Evolutionary conservation across 1,140 invertebrate species (phyloP), one percentile per base, ranked within the genome.

Genomic region (Ceratina calcarata): DNA sequence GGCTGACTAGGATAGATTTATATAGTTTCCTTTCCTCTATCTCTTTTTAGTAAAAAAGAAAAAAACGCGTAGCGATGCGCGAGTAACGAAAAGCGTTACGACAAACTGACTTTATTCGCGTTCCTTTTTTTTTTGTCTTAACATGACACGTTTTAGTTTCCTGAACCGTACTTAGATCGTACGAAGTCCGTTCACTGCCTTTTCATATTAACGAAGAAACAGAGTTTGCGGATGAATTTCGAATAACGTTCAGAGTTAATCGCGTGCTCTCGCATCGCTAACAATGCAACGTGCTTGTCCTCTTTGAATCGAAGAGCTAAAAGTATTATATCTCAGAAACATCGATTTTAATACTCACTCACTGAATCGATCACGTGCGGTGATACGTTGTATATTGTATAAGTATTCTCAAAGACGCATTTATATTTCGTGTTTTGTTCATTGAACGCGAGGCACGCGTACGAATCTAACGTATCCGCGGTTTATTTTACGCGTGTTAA

Each of bases 1-100:
- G 92, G 91, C 92, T 93, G 92, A 93, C 87, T 93, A 93, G 92
- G 88, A 90, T 91, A 90, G 88, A 90, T 90, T 89, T 87, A 83
- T 87, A 77, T 45, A n/a, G 62, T 68, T 76, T 70, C 53, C 86
- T 88, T 87, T 83, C 87, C 80, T 80, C 78, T 88, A 80, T 87
- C 65, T 85, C 62, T 84, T 71, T 72, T 72, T 57, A 57, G 55
- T 57, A 57, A 57, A 45, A 6, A 45, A 45, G 10, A 70, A 27
- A 45, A 57, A 45, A 57, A 32, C 18, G 16, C 60, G 51, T 55
- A 64, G 32, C 58, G 60, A 78, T 53, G 76, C 45, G 60, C 68
- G 68, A 24, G 69, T 71, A 64, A 20, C 32, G 20, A 45, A 55
- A 57, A 13, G n/a, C 32, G 61, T 37, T 22, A 37, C 62, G 53